phyloP scores from a whole-genome alignment of 2,113 vertebrate genomes.

The Trachemys scripta region DNA sequence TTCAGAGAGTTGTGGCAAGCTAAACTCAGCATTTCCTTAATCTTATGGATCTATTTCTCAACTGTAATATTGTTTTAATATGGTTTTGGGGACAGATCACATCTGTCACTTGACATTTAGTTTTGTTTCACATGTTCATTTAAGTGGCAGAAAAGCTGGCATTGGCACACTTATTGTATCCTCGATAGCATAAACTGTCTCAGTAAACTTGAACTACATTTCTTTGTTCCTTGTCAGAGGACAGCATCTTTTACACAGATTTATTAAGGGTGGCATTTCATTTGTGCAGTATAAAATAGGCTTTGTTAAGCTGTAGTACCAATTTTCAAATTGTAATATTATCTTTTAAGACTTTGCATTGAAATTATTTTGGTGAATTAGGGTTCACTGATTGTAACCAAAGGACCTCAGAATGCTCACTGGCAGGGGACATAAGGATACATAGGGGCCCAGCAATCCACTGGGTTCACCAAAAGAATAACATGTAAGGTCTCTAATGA shows the following conservation, averaged over 20 bases:
- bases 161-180: not conserved
- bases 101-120: not conserved
- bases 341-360: no score
- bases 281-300: not conserved
- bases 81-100: not conserved
- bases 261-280: not conserved
- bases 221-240: not conserved
- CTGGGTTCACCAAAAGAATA: no score
- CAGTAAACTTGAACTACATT: not conserved
- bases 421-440: no score
- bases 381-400: no score
- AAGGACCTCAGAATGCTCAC: no score
- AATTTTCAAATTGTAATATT: not conserved
- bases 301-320: constrained; percentile 14
- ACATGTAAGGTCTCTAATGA: no score
- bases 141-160: not conserved
- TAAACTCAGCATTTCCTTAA: not conserved
- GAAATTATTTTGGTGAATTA: no score
- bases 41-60: not conserved
- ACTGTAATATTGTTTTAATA: not conserved
- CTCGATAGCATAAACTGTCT: not conserved
- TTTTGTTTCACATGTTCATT: not conserved
- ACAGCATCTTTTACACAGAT: constrained; percentile 5
- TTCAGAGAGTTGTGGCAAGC: no score
- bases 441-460: no score